Percentiles rank a stretch among this genome's conserved stretches.
Conservation (phyloP, 2,797 vertebrate species). For the Poeciliopsis infans region DNA sequence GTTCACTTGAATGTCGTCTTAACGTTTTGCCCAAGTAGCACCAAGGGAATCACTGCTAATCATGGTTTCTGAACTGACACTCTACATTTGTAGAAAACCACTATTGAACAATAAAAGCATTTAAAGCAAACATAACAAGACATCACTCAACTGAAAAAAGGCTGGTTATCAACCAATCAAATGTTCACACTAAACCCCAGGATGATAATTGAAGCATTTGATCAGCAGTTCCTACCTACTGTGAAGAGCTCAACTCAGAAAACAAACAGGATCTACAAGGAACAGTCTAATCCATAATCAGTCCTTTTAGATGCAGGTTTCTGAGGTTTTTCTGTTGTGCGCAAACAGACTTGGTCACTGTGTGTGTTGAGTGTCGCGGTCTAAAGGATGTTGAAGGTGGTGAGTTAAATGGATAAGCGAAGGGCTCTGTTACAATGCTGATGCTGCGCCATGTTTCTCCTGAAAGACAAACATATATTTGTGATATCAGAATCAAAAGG, state of each 20-base stretch:
- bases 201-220: constrained; percentile 28
- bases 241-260: constrained; percentile 35
- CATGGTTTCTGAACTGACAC: constrained; percentile 53
- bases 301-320: constrained; percentile 41
- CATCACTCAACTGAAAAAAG: constrained; percentile 49
- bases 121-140: constrained; percentile 61
- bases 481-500: neutral
- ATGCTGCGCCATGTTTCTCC: constrained; percentile 69
- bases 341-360: constrained; percentile 47
- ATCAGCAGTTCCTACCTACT: constrained; percentile 33
- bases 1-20: constrained; percentile 63
- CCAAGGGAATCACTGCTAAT: constrained; percentile 60
- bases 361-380: constrained; percentile 37
- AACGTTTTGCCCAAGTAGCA: constrained; percentile 64
- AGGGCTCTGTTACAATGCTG: constrained; percentile 70
- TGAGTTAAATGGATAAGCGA: constrained; percentile 27
- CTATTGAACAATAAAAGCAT: constrained; percentile 60
- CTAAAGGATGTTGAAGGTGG: constrained; percentile 22
- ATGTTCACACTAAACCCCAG: constrained; percentile 32
- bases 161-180: constrained; percentile 31
- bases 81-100: constrained; percentile 61
- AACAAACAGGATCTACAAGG: constrained; percentile 32
- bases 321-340: constrained; percentile 33
- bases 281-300: constrained; percentile 40
- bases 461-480: constrained; percentile 55